These are phyloP conservation scores for Diadromus collaris DNA, from an alignment of 2,888 invertebrate genomes.

Conservation along the genomic window DNA sequence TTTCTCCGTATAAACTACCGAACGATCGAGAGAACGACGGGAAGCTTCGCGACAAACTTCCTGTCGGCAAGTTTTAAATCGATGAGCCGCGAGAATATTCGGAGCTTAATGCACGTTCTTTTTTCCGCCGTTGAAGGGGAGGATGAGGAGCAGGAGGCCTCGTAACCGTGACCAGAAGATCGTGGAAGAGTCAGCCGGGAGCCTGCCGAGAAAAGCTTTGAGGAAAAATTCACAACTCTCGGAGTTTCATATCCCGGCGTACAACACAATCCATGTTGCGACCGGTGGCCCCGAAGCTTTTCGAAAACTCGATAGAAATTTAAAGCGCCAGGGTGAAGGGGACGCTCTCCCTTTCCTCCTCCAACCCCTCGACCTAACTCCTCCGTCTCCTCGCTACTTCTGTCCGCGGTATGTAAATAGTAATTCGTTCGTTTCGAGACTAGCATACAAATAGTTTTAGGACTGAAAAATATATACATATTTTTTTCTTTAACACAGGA, in stretches of 20 bases:
- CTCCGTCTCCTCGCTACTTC: conserved; percentile 12
- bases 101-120: conserved; percentile 42
- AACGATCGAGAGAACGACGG: conserved; percentile 17
- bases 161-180: neutral
- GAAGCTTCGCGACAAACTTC: conserved; percentile 33
- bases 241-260: conserved; percentile 39
- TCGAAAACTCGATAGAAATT: conserved; percentile 57
- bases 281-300: conserved; percentile 45
- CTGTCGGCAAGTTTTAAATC: conserved; percentile 40
- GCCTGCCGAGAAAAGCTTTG: neutral
- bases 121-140: neutral
- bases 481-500: conserved; percentile 11
- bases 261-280: conserved; percentile 36
- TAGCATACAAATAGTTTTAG: conserved; percentile 50
- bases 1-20: conserved; percentile 12
- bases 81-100: conserved; percentile 49
- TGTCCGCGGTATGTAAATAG: conserved; percentile 55
- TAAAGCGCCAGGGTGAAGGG: conserved; percentile 33
- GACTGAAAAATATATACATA: neutral
- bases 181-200: neutral
- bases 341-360: conserved; percentile 6
- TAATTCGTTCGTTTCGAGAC: conserved; percentile 51
- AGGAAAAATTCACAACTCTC: conserved; percentile 40
- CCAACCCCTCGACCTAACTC: conserved; percentile 2
- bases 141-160: neutral